Percentiles rank a stretch among this genome's conserved stretches.
Conservation (phyloP, 2,888 invertebrate species). For the Dichetophora obliterata region DNA sequence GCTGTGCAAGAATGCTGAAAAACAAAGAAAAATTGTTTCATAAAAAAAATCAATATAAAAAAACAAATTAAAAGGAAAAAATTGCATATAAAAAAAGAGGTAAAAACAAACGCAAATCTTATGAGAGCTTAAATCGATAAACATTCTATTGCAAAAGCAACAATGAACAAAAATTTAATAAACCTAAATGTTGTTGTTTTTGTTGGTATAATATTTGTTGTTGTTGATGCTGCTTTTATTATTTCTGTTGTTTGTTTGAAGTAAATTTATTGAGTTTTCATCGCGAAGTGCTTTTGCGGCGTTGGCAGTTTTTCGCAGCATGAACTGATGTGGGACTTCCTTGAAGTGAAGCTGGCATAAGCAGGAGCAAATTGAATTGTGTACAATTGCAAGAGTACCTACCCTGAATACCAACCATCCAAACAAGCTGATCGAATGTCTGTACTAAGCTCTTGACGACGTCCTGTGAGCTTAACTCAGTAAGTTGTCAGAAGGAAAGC, state of each 20-base stretch:
- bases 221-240: constrained; percentile 7
- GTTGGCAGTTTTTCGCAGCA: constrained; percentile 16
- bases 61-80: background rate
- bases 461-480: constrained; percentile 18
- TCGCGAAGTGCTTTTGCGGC: constrained; percentile 24
- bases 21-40: background rate
- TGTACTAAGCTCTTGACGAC: constrained; percentile 7
- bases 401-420: constrained; percentile 3
- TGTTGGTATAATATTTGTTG: background rate
- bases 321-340: background rate
- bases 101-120: constrained; percentile 23
- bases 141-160: constrained; percentile 23
- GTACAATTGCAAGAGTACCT: background rate
- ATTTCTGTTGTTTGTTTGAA: constrained; percentile 22
- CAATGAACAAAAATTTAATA: constrained; percentile 21
- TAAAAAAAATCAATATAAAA: background rate
- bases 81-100: background rate
- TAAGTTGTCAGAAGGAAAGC: background rate
- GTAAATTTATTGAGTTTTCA: constrained; percentile 21
- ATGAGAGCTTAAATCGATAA: constrained; percentile 21
- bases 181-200: constrained; percentile 14
- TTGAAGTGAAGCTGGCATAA: background rate
- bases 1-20: background rate
- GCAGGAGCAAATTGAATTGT: constrained; percentile 13
- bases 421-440: constrained; percentile 6